phyloP scores from a whole-genome alignment of 2,113 vertebrate species.

The Passer domesticus region DNA sequence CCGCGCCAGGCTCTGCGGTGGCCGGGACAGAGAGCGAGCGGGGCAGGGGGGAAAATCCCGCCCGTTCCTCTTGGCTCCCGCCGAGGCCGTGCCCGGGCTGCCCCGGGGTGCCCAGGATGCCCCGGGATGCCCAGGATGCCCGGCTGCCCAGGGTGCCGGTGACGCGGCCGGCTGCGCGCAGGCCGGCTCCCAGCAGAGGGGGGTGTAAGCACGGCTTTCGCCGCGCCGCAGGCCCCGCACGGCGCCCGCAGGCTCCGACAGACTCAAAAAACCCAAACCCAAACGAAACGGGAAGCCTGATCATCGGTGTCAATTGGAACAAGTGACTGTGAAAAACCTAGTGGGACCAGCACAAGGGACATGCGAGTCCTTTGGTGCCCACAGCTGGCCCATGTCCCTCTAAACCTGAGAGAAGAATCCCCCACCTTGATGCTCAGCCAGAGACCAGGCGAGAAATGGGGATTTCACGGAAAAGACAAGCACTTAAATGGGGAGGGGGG shows the following conservation, averaged over 20 bases:
- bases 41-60: neutral
- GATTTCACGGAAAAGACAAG: neutral
- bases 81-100: no score
- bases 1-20: accelerated
- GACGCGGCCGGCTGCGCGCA: neutral
- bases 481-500: neutral
- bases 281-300: neutral
- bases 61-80: neutral
- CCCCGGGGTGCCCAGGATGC: no score
- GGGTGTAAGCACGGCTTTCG: neutral
- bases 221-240: neutral
- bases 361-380: neutral
- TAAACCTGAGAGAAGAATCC: neutral
- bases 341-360: neutral
- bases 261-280: accelerated
- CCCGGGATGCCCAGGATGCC: neutral
- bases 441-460: neutral
- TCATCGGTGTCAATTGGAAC: neutral
- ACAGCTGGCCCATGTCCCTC: neutral
- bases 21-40: accelerated
- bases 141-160: no score
- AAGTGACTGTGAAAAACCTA: neutral
- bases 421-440: neutral
- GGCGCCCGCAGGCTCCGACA: neutral
- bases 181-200: neutral